Base-by-base conservation (phyloP, 1,140 invertebrate genomes). In the Mamestra configurata region DNA sequence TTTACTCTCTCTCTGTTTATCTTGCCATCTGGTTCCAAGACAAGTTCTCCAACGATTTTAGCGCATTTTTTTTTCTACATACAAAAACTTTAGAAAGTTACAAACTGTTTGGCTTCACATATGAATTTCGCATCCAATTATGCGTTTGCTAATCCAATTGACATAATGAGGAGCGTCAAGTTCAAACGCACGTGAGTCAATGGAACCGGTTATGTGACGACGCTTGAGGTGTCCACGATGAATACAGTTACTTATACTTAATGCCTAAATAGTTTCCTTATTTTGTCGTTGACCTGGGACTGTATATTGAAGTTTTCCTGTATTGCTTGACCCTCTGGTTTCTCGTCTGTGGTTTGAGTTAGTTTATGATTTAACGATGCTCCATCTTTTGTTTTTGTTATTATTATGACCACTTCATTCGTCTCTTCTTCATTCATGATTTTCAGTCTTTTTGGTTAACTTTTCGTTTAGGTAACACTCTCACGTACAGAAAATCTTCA, bases 61-160 rank as follows among this genome's bases (percentile, higher is more conserved):
- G 35, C n/a, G 11, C 35, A n/a, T 11, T 4, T 18, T 37, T 0
- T 68, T 49, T 8, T 72, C 49, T 72, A 72, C 20, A 53, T 15
- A 40, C 18, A 53, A 66, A 61, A 77, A 77, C 27, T 35, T 55
- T 31, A 70, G 22, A 55, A 55, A 68, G 46, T 43, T 70, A 46
- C 43, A 40, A 57, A 40, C 59, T 72, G 68, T 79, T 53, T 79
- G 82, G 82, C 82, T 83, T 83, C 82, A 27, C 7, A 15, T 57
- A 78, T 71, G 59, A 51, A 59, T 61, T 70, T 80, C 15, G 37
- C 24, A 83, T 81, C 79, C 82, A 81, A 83, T 83, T 81, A 81
- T n/a, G 18, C 27, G 37, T 37, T 37, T 37, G 51, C 59, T 81
- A 80, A 83, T 83, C 66, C 31, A 83, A 79, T 83, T 83, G 73